phyloP scores from a whole-genome alignment of 2,113 vertebrate genomes.

The Odocoileus virginianus region DNA sequence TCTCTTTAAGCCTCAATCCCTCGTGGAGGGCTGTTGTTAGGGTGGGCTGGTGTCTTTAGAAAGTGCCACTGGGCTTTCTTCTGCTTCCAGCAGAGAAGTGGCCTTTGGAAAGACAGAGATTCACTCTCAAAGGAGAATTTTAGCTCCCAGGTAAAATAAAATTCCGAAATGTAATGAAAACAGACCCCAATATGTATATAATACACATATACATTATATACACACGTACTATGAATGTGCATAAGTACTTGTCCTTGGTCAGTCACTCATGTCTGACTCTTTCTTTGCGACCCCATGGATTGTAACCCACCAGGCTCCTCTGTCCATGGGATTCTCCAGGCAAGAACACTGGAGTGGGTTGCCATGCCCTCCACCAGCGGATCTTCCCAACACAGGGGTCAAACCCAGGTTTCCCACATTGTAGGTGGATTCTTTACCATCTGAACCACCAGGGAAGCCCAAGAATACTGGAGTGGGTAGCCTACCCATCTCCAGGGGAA shows the following conservation, averaged over 20 bases:
- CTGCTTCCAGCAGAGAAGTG: not conserved
- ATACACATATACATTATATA: not conserved
- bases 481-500: not conserved
- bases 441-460: not conserved
- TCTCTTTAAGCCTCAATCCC: not conserved
- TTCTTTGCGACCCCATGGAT: not conserved
- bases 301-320: not conserved
- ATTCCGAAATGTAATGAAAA: not conserved
- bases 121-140: not conserved
- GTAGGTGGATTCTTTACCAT: not conserved
- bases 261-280: not conserved
- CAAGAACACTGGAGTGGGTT: not conserved
- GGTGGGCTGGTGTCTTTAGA: constrained; percentile 19
- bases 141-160: constrained; percentile 27
- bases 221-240: fast-evolving
- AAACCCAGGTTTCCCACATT: not conserved
- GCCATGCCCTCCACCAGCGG: not conserved
- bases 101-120: not conserved
- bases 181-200: not conserved
- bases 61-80: constrained; percentile 8
- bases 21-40: not conserved
- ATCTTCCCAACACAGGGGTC: not conserved
- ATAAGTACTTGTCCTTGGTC: not conserved
- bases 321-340: not conserved
- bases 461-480: not conserved